phyloP scores from a whole-genome alignment of 1,140 invertebrate species.

The Aradophagus sp. region DNA sequence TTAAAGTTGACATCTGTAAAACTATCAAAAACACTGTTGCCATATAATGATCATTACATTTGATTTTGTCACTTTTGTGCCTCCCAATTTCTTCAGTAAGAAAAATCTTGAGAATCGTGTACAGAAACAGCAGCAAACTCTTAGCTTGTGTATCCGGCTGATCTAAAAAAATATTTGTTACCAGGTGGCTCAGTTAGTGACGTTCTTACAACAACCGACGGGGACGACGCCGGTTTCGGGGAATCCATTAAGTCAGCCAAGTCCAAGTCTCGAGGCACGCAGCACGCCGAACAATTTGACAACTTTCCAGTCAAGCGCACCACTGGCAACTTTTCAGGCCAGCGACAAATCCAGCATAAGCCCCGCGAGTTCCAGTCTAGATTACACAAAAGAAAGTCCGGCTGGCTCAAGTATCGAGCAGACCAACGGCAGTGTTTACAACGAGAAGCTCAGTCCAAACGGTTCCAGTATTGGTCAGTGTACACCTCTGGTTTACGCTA shows the following conservation, averaged over 20 bases:
- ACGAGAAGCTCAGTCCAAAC: conserved; percentile 68
- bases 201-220: conserved; percentile 78
- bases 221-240: conserved; percentile 52
- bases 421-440: conserved; percentile 62
- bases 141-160: too few relatives aligned
- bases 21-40: too few relatives aligned
- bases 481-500: conserved; percentile 67
- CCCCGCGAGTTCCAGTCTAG: conserved; percentile 68
- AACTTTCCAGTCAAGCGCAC: conserved; percentile 70
- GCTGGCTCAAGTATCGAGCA: conserved; percentile 66
- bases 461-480: conserved; percentile 67
- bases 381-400: conserved; percentile 70
- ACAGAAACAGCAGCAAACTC: too few relatives aligned
- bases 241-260: conserved; percentile 57
- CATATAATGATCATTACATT: too few relatives aligned
- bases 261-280: conserved; percentile 61
- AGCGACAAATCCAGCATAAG: conserved; percentile 72
- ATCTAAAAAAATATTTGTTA: conserved; percentile 6
- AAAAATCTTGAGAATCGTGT: too few relatives aligned
- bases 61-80: too few relatives aligned
- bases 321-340: conserved; percentile 69
- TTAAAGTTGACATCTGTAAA: too few relatives aligned
- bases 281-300: conserved; percentile 69
- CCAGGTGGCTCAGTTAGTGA: conserved; percentile 78
- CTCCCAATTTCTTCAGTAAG: too few relatives aligned